Evolutionary conservation across 2,113 vertebrate genomes (phyloP).

Genomic region (Thamnaconus septentrionalis): DNA sequence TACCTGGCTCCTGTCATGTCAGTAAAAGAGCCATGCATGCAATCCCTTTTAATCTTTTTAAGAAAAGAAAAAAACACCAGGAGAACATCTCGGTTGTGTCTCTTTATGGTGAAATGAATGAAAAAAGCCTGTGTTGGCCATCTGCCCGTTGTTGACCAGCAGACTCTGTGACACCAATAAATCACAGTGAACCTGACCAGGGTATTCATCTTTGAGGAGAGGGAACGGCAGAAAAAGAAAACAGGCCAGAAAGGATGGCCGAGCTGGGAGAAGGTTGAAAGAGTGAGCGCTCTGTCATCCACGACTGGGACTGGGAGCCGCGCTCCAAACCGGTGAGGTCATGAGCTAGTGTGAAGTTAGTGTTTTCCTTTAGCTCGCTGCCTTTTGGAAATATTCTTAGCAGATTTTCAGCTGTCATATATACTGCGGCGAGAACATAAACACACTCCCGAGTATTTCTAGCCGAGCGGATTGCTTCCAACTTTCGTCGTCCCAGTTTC

Average conservation of each 20-base stretch:
- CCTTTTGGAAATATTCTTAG: constrained; percentile 55
- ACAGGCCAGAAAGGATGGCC: constrained; percentile 33
- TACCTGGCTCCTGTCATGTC: constrained; percentile 43
- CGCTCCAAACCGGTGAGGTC: constrained; percentile 71
- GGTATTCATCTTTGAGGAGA: constrained; percentile 23
- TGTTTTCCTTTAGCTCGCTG: constrained; percentile 59
- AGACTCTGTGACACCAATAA: constrained; percentile 28
- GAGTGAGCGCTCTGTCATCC: constrained; percentile 65
- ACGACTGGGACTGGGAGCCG: constrained; percentile 50
- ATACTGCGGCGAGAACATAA: constrained; percentile 42
- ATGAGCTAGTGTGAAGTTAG: constrained; percentile 58
- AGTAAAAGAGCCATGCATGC: constrained; percentile 8
- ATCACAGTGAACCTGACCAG: constrained; percentile 31
- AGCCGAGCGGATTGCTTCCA: constrained; percentile 30
- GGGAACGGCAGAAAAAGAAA: constrained; percentile 28
- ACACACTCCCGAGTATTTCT: constrained; percentile 33
- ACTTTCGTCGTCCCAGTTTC: constrained; percentile 56
- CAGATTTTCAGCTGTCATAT: constrained; percentile 56
- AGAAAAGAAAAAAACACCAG: constrained; percentile 13
- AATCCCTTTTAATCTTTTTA: constrained; percentile 42
- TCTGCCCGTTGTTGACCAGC: constrained; percentile 27
- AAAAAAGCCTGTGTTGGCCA: constrained; percentile 2
- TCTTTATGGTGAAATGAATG: constrained; percentile 17
- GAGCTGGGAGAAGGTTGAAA: constrained; percentile 36
- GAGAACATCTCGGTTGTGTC: neutral